phyloP scores from a whole-genome alignment of 2,888 invertebrate species.

The Endomychus coccineus region DNA sequence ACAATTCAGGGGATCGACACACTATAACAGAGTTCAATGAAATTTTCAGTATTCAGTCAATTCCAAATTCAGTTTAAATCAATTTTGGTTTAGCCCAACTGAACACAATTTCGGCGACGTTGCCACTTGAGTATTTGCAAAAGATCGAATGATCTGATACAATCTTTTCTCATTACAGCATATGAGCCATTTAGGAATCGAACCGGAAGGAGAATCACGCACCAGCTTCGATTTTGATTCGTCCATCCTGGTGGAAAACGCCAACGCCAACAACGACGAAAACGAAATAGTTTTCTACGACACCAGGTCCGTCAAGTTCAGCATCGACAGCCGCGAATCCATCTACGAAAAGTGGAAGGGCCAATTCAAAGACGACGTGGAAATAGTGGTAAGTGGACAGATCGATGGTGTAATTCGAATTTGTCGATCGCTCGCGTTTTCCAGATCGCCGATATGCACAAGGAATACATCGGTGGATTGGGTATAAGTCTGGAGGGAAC shows the following conservation, averaged over 20 bases:
- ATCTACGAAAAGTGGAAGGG: conserved; percentile 72
- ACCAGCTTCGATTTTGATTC: conserved; percentile 50
- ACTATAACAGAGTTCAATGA: too few species aligned
- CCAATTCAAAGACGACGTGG: conserved; percentile 60
- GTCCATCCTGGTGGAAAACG: conserved; percentile 40
- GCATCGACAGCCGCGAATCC: conserved; percentile 56
- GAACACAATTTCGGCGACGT: too few species aligned
- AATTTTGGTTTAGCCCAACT: too few species aligned
- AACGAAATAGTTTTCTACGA: conserved; percentile 59
- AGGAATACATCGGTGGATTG: conserved; percentile 74
- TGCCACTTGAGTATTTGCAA: too few species aligned
- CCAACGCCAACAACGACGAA: conserved; percentile 46
- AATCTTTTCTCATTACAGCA: conserved; percentile 30
- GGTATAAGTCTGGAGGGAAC: conserved; percentile 91
- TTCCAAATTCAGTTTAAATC: too few species aligned
- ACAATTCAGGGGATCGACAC: too few species aligned
- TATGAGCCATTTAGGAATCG: conserved; percentile 41
- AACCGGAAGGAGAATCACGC: conserved; percentile 60
- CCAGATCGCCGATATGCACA: conserved; percentile 77
- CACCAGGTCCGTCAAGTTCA: conserved; percentile 35
- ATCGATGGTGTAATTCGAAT: neutral
- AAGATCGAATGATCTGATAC: too few species aligned
- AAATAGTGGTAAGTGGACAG: conserved; percentile 62
- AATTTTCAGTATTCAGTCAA: too few species aligned
- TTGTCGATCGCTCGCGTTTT: conserved; percentile 17